Percentiles rank a stretch among this genome's conserved stretches.
Evolutionary conservation across 2,113 vertebrate species (phyloP).

Genomic region (Elachura formosa): DNA sequence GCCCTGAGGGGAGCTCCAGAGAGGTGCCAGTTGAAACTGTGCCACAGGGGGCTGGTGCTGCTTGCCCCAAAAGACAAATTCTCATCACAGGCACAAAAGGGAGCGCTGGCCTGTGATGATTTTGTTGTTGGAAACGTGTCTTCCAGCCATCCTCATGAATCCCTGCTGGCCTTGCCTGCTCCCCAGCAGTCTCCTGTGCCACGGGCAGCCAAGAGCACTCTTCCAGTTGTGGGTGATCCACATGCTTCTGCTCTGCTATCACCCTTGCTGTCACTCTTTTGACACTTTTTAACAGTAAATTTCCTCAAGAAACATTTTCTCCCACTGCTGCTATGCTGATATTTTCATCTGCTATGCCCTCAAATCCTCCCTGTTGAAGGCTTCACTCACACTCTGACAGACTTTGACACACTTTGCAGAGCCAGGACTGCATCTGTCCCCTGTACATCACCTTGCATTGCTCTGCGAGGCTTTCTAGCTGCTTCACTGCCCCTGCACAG

Average conservation of each 20-base stretch:
- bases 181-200: background rate
- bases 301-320: background rate
- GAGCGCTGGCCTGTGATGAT: rapidly evolving
- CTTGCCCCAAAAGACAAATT: background rate
- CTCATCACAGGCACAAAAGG: background rate
- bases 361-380: background rate
- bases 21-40: background rate
- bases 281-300: background rate
- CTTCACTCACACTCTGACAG: background rate
- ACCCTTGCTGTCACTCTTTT: background rate
- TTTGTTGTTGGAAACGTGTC: background rate
- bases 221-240: background rate
- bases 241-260: background rate
- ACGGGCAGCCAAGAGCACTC: rapidly evolving
- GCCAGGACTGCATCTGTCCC: background rate
- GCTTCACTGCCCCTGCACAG: background rate
- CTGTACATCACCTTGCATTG: rapidly evolving
- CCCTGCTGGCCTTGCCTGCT: no score
- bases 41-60: background rate
- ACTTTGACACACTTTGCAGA: no score
- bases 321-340: background rate
- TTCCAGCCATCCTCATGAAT: background rate
- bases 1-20: background rate
- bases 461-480: background rate
- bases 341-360: background rate